Evolutionary conservation across 2,113 vertebrate species (phyloP).

Genomic region (Perca schrenkii): DNA sequence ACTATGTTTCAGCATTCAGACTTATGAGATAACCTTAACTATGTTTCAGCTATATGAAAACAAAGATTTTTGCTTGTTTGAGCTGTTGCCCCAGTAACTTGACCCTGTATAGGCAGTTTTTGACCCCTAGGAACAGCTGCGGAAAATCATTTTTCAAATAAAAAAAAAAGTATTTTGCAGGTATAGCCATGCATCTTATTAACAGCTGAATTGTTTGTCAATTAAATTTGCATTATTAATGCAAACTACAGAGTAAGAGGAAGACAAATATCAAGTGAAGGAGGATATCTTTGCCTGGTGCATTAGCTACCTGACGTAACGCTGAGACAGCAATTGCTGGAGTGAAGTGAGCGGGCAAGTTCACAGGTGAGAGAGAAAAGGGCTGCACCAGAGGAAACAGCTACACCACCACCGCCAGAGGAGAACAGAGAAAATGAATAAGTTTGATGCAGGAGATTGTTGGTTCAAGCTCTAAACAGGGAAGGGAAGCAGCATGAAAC

Average conservation of each 20-base stretch:
- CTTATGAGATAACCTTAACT: neutral
- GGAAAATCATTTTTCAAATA: neutral
- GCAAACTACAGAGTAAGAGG: neutral
- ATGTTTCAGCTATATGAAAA: neutral
- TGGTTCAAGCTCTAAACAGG: neutral
- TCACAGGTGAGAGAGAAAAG: slow-evolving; percentile 48
- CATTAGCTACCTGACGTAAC: slow-evolving; percentile 48
- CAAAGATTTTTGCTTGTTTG: no score
- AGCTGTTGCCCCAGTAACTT: no score
- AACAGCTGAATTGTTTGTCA: neutral
- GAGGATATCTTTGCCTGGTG: neutral
- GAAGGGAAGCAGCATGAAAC: neutral
- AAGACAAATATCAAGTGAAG: neutral
- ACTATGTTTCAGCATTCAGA: neutral
- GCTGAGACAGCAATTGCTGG: slow-evolving; percentile 60
- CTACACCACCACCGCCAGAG: slow-evolving; percentile 43
- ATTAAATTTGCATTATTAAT: neutral
- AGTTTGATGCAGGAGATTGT: slow-evolving; percentile 11
- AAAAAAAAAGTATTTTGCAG: neutral
- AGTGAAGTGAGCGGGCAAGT: slow-evolving; percentile 44
- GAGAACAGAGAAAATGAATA: slow-evolving; percentile 23
- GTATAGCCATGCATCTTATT: neutral
- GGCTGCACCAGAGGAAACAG: slow-evolving; percentile 62
- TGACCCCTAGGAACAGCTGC: neutral
- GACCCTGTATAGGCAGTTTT: no score